phyloP scores from a whole-genome alignment of 2,888 invertebrate genomes.

The Microctonus aethiopoides region DNA sequence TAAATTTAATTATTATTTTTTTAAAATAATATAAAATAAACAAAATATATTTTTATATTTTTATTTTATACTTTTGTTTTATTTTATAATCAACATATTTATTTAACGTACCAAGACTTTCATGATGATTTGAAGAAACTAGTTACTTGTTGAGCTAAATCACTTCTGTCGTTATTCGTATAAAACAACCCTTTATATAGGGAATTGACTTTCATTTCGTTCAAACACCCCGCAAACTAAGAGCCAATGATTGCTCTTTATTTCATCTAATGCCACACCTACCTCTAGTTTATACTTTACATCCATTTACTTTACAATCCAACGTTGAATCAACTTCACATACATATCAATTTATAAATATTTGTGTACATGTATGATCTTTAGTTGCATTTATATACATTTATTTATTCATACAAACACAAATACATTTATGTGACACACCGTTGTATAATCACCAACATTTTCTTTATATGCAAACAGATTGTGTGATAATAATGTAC shows the following conservation, averaged over 20 bases:
- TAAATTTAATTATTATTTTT: not conserved
- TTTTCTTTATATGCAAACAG: constrained; percentile 29
- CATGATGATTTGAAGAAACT: constrained; percentile 53
- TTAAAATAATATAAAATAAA: not conserved
- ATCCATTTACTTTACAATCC: constrained; percentile 48
- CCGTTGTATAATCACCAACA: constrained; percentile 23
- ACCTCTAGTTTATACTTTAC: constrained; percentile 45
- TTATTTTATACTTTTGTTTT: too few relatives aligned
- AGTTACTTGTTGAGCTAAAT: constrained; percentile 46
- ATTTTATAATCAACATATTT: constrained; percentile 1
- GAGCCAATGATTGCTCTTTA: constrained; percentile 52
- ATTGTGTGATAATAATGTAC: constrained; percentile 1
- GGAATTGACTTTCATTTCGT: constrained; percentile 66
- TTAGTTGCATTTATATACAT: not conserved
- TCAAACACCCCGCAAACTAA: constrained; percentile 58
- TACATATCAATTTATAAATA: constrained; percentile 33
- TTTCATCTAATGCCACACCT: constrained; percentile 62
- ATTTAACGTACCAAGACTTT: constrained; percentile 60
- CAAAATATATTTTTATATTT: too few relatives aligned
- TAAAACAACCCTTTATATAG: constrained; percentile 67
- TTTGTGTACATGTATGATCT: constrained; percentile 37
- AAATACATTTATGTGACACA: constrained; percentile 13
- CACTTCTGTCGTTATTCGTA: constrained; percentile 53
- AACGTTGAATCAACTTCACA: constrained; percentile 38
- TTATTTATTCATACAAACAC: constrained; percentile 3